Conservation (phyloP, 2,888 invertebrate genomes). For the Parapristionchus giblindavisi region DNA sequence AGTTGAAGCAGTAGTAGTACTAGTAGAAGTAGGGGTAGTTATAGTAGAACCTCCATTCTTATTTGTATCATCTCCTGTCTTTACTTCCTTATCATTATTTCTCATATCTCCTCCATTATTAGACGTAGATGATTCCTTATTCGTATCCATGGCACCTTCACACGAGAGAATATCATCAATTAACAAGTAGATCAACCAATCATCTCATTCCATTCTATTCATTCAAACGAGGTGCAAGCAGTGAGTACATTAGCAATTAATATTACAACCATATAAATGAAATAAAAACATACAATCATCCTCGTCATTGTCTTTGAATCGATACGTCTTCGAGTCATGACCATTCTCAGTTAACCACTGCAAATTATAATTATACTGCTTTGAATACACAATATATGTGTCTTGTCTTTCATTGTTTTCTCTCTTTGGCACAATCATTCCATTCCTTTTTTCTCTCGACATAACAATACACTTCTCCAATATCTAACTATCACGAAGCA, state of each 20-base stretch:
- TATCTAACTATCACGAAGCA: too few relatives aligned
- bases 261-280: background rate
- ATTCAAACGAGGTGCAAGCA: too few relatives aligned
- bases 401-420: too few relatives aligned
- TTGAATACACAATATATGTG: too few relatives aligned
- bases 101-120: background rate
- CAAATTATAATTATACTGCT: too few relatives aligned
- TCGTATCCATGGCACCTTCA: constrained; percentile 7
- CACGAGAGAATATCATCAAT: constrained; percentile 12
- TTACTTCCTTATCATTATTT: background rate
- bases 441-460: too few relatives aligned
- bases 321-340: constrained; percentile 3
- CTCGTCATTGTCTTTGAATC: constrained; percentile 2
- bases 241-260: too few relatives aligned
- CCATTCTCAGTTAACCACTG: constrained; percentile 33
- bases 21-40: background rate
- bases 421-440: too few relatives aligned
- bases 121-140: background rate
- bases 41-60: background rate
- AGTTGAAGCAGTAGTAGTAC: background rate
- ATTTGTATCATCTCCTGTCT: constrained; percentile 13
- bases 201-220: background rate
- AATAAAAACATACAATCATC: constrained; percentile 23
- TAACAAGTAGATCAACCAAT: background rate
- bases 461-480: too few relatives aligned